Evolutionary conservation across 2,888 invertebrate species (phyloP), one percentile per base, ranked within the genome.

Genomic region (Syritta pipiens): DNA sequence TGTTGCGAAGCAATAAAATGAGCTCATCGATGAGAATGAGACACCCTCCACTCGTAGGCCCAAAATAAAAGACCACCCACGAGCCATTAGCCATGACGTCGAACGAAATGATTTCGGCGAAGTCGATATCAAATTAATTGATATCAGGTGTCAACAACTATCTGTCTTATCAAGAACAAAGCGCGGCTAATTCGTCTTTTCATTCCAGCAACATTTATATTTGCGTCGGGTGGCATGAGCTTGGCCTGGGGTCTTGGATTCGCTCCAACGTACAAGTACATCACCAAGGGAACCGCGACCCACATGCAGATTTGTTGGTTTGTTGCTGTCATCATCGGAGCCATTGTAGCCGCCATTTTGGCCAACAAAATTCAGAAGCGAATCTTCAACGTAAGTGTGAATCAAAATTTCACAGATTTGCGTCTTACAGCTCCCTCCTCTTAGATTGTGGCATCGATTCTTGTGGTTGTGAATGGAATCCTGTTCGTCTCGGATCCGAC

Each of bases 251-350:
- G 85, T 62, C 81, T 84, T 62, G 86, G 86, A 3, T 22, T 82
- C 30, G 17, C 30, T 14, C 22, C 40, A 1, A 6, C 7, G 0
- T 42, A 12, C 9, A 1, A 1, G 1, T n/a, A 59, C 12, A n/a
- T 46, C 22, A 14, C 12, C 20, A 4, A 22, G 3, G 32, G 5
- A 1, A 32, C 22, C 19, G 3, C 7, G 3, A 32, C 6, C 4
- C 83, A 85, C 32, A 83, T 84, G 30, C 77, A 81, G 10, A 84
- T 62, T 48, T 83, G 84, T 60, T 86, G 86, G 86, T 86, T 86
- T 35, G 75, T 86, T 37, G 87, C 86, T 0, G 82, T 86, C n/a
- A 84, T 85, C 2, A 82, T 83, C 30, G 86, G 86, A 17, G 81
- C 83, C 1, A 48, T 83, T 5, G 28, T 85, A 0, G 63, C 85